phyloP scores from a whole-genome alignment of 2,888 invertebrate species.

The Thera britannica region DNA sequence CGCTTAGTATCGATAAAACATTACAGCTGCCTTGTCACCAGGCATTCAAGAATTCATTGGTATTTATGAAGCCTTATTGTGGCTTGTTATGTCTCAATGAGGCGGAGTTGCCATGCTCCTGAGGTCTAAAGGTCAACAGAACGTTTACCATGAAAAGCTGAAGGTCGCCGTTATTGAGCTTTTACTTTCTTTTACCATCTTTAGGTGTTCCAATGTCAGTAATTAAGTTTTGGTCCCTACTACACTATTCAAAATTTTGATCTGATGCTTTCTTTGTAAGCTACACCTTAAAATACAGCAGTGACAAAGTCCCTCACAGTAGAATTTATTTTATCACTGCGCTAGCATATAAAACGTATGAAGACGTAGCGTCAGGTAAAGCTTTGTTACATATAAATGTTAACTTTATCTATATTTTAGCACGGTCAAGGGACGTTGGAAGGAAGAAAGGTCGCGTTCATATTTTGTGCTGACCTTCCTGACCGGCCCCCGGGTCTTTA shows the following conservation, averaged over 20 bases:
- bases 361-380: not conserved
- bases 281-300: too few relatives aligned
- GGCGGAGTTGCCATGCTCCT: conserved; percentile 30
- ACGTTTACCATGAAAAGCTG: conserved; percentile 36
- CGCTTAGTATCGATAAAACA: conserved; percentile 40
- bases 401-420: not conserved
- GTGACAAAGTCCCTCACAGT: too few relatives aligned
- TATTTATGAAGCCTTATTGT: conserved; percentile 41
- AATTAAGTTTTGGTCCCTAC: not conserved
- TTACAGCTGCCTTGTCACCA: conserved; percentile 36
- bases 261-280: too few relatives aligned
- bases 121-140: conserved; percentile 38
- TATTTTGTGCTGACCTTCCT: conserved; percentile 26
- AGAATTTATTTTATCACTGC: too few relatives aligned
- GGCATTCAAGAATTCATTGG: conserved; percentile 41
- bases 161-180: conserved; percentile 33
- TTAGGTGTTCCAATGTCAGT: not conserved
- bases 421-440: conserved; percentile 18
- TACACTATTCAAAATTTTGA: too few relatives aligned
- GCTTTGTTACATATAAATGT: not conserved
- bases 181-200: conserved; percentile 5
- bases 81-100: conserved; percentile 45
- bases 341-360: not conserved
- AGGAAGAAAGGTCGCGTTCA: conserved; percentile 19
- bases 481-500: conserved; percentile 17